These are phyloP conservation scores for Zygaena filipendulae DNA, from an alignment of 2,888 invertebrate species.

Conservation along the genomic window DNA sequence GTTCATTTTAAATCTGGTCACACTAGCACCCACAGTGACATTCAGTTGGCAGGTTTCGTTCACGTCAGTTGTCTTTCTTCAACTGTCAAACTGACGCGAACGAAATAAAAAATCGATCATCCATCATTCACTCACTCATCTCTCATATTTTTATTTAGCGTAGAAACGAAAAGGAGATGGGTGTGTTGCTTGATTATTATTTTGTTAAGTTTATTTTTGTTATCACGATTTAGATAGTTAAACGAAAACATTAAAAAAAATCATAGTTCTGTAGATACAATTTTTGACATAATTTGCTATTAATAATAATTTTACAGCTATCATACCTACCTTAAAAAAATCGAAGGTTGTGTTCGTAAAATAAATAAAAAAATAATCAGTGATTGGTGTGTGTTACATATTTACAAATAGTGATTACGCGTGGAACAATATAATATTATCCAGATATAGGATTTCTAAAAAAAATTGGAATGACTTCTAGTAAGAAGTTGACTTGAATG, in stretches of 20 bases:
- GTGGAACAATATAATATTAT: too few species aligned
- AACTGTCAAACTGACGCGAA: too few species aligned
- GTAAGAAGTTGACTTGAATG: too few species aligned
- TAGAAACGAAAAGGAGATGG: constrained; percentile 51
- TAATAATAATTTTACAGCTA: constrained; percentile 6
- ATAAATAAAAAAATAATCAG: constrained; percentile 11
- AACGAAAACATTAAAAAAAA: constrained; percentile 25
- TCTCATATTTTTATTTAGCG: constrained; percentile 48
- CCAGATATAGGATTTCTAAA: too few species aligned
- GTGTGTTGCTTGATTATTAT: constrained; percentile 61
- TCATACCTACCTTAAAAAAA: constrained; percentile 3
- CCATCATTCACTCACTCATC: too few species aligned
- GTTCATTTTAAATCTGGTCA: too few species aligned
- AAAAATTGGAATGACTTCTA: too few species aligned
- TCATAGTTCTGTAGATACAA: constrained; percentile 14
- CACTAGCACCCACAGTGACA: too few species aligned
- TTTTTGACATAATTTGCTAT: constrained; percentile 11
- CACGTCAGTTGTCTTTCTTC: too few species aligned
- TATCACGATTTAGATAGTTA: constrained; percentile 25
- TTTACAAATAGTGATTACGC: constrained; percentile 7
- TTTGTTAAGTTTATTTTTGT: constrained; percentile 42
- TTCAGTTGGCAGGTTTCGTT: too few species aligned
- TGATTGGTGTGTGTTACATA: constrained; percentile 8
- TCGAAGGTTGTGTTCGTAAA: constrained; percentile 12
- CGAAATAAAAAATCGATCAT: too few species aligned